Base-by-base conservation (phyloP, 2,113 vertebrate genomes). In the Podarcis muralis region DNA sequence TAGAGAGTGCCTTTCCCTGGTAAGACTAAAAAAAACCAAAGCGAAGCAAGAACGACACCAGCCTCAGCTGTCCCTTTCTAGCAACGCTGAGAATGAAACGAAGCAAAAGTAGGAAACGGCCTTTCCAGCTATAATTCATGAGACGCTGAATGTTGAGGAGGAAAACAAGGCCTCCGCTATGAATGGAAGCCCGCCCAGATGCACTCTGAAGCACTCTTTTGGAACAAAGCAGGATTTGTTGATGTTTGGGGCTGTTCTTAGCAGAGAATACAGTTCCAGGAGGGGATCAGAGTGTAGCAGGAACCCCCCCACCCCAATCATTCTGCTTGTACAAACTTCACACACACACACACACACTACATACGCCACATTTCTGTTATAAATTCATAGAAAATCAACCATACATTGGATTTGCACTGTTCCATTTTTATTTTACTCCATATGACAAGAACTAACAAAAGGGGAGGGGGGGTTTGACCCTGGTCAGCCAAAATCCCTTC, bases 221-320 rank as follows among this genome's bases (percentile, higher is more conserved):
- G 25, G 75, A 86, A 86, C 62, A 87, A 69, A 69, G 53, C 40
- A 78, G 32, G 7, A 81, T 84, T 78, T 84, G 40, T 69, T 76
- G 23, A 59, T 15, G 5, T 37, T 25, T 57, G 62, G 20, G 23
- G 25, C 57, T 71, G 37, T 71, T 89, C 13, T 35, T 79, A 15
- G 5, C 30, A 59, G 8, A 84, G 8, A 35, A 23, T 40, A 68
- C 11, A 48, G 11, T 79, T 77, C 27, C 9, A 11, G 48, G 48
- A 66, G 8, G 30, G 15, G 35, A 48, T 48, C 48, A 35, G 32
- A n/a, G n/a, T n/a, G n/a, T n/a, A n/a, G n/a, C n/a, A n/a, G n/a
- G n/a, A n/a, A n/a, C n/a, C n/a, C n/a, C n/a, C n/a, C n/a, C n/a
- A n/a, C n/a, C n/a, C n/a, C n/a, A n/a, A n/a, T n/a, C n/a, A n/a